These are phyloP conservation scores for Epirrhoe alternata DNA, from an alignment of 2,888 invertebrate genomes.

Conservation along the genomic window DNA sequence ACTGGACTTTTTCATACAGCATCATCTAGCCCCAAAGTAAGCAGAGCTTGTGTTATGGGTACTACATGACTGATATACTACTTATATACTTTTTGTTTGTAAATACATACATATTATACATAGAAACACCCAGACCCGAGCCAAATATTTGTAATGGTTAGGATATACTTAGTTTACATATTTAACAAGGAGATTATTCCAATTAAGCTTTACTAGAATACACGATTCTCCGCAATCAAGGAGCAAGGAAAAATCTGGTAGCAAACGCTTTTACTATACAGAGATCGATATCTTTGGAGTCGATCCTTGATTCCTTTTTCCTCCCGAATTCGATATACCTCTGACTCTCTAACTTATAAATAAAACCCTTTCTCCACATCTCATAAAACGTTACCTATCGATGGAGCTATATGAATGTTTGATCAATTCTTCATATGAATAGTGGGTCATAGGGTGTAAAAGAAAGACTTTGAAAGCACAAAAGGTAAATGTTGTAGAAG, in stretches of 20 bases:
- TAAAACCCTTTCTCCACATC: not conserved
- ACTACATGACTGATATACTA: no score
- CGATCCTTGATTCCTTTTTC: not conserved
- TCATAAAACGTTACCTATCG: not conserved
- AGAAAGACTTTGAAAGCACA: not conserved
- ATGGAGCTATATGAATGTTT: no score
- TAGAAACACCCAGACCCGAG: not conserved
- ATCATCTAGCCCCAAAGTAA: no score
- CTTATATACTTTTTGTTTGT: no score
- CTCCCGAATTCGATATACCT: not conserved
- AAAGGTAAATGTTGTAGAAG: no score
- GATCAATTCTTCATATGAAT: constrained; percentile 4
- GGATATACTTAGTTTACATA: no score
- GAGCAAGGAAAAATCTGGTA: not conserved
- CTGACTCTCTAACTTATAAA: not conserved
- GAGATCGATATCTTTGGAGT: not conserved
- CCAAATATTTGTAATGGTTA: no score
- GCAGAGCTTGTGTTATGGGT: no score
- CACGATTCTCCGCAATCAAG: not conserved
- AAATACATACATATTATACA: no score
- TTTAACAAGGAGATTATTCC: no score
- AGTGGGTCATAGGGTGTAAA: not conserved
- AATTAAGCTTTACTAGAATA: not conserved
- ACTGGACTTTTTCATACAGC: no score
- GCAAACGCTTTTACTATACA: not conserved